Base-by-base conservation (phyloP, 2,113 vertebrate species). In the Nestor notabilis region DNA sequence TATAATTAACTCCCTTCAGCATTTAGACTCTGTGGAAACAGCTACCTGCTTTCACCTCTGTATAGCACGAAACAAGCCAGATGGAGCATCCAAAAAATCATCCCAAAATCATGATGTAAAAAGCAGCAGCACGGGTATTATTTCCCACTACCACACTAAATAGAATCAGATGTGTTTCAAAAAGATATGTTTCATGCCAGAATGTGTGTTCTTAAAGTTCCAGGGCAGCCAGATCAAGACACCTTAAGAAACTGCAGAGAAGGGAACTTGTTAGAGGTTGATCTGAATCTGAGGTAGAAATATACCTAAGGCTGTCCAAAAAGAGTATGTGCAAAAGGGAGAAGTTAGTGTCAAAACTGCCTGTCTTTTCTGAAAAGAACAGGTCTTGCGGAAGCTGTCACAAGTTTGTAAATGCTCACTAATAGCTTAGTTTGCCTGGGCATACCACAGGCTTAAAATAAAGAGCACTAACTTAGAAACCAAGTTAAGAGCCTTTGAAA, bases 401-500 rank as follows among this genome's bases (percentile, higher is more conserved):
- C 52, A 65, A 11, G 35, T 90, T 89, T 85, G 56, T 31, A 89
- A 89, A 89, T 61, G 72, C 13, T 31, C 49, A 25, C 25, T 44
- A 11, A n/a, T 50, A 53, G 47, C 84, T 90, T 46, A 7, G 37
- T 46, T 86, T 70, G 37, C 58, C 66, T 35, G 37, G 41, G 28
- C 28, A 39, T 2, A 7, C 47, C 39, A 49, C 52, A 90, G 49
- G 63, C 78, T 94, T 82, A 91, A 95, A 84, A 87, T 41, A 93
- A 88, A 27, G 39, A 83, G 82, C 53, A 55, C 64, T 86, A 77
- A 93, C 80, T 90, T 77, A 95, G 85, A 66, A 83, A 24, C 95
- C 9, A 58, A 82, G 66, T 90, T 96, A 97, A 96, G 93, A 85
- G 64, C 90, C 71, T 89, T 39, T 44, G 79, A 95, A 93, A 93